Base-by-base conservation (phyloP, 1,140 invertebrate species). In the Cydia amplana region DNA sequence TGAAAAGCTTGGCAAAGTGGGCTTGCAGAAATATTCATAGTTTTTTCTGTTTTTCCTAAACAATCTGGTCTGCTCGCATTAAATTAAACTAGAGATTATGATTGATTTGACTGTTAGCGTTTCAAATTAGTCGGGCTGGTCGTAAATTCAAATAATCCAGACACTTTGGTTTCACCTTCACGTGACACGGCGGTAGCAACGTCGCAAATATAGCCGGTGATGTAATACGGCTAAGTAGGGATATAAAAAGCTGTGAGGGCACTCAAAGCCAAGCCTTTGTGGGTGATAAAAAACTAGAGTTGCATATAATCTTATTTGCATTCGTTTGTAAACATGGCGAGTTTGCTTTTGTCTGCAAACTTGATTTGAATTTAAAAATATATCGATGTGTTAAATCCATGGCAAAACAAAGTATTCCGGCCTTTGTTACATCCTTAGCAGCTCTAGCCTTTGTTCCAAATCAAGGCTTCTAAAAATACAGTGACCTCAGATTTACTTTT, bases 101-200 rank as follows among this genome's bases (percentile, higher is more conserved):
- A 36, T 18, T 70, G 65, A 70, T 43, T 36, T 43, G 10, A 36
- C 0, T 36, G 43, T 18, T 18, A 36, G n/a, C n/a, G 32, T 16
- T 10, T 70, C 4, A 10, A 70, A 70, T 36, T 32, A 70, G 65
- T 70, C 16, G n/a, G 16, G 32, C 16, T 51, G 49, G 4, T 51
- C 16, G 16, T 18, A 36, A 36, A 36, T 70, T 70, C n/a, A 6
- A 65, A 70, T 36, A 70, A 70, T 18, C 28, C 65, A 10, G 28
- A 36, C n/a, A 36, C 65, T 36, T 36, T 67, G 64, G 64, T 36
- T n/a, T 70, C 32, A 70, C 65, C 65, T 70, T 70, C 65, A 70
- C 55, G 55, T 23, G 55, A 60, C 65, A 36, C 64, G 64, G 14
- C 64, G 64, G 16, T 36, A 65, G 65, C 65, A 36, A 70, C 64